Conservation (phyloP, 1,140 invertebrate species). For the Caligus rogercresseyi region DNA sequence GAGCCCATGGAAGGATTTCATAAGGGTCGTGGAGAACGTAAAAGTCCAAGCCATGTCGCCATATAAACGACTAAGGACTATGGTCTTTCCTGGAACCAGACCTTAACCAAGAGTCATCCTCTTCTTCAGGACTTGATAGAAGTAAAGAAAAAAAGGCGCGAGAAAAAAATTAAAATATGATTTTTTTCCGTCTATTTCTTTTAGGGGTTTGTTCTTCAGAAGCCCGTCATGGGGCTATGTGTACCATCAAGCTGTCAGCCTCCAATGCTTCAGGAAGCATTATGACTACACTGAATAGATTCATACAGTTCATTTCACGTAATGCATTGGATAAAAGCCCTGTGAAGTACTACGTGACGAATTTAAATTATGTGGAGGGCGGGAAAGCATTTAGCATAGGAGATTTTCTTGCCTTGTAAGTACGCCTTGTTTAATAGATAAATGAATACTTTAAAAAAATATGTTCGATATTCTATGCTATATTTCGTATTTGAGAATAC, state of each 20-base stretch:
- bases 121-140: not conserved
- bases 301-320: not conserved
- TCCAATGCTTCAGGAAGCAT: not conserved
- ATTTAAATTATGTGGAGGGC: conserved; percentile 1
- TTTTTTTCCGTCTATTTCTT: not conserved
- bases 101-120: not conserved
- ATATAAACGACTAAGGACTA: not conserved
- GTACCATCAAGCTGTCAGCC: not conserved
- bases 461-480: too few species aligned
- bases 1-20: not conserved
- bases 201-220: not conserved
- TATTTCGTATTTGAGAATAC: too few species aligned
- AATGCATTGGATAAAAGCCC: not conserved
- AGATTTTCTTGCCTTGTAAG: too few species aligned
- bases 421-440: too few species aligned
- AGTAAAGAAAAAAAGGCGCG: not conserved
- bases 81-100: not conserved
- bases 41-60: not conserved
- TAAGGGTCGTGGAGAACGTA: too few species aligned
- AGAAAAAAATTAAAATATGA: not conserved
- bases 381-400: too few species aligned
- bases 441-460: too few species aligned
- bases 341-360: not conserved
- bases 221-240: not conserved
- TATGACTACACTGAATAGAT: not conserved